Percentiles rank a stretch among this genome's conserved stretches.
Conservation (phyloP, 2,113 vertebrate species). For the Gallinago media region DNA sequence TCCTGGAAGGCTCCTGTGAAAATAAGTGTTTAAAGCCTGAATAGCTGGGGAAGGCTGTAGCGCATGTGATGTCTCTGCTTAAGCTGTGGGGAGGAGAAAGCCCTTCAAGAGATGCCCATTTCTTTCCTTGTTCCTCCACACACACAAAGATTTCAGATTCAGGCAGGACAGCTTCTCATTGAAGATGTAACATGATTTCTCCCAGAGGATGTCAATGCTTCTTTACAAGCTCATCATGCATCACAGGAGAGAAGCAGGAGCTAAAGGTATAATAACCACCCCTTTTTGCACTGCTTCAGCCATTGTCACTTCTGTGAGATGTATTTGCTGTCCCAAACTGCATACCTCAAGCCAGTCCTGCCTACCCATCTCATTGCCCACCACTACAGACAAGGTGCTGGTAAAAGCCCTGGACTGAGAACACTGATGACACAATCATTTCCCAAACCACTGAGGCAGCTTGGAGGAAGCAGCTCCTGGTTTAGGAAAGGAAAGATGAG, state of each 20-base stretch:
- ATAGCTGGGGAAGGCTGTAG: background rate
- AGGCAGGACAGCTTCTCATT: background rate
- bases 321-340: background rate
- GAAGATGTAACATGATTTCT: background rate
- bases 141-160: background rate
- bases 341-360: background rate
- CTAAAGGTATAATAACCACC: background rate
- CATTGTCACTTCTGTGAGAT: background rate
- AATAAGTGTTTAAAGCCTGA: background rate
- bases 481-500: background rate
- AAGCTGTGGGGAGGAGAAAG: background rate
- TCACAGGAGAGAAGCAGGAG: background rate
- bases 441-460: background rate
- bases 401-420: background rate
- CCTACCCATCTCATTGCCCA: background rate
- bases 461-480: background rate
- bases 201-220: background rate
- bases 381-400: background rate
- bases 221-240: background rate
- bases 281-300: background rate
- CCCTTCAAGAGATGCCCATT: background rate
- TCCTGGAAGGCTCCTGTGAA: slow-evolving; percentile 8
- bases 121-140: background rate
- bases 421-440: background rate
- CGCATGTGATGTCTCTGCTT: background rate